phyloP scores from a whole-genome alignment of 2,888 invertebrate species.

The Anodontia alba region DNA sequence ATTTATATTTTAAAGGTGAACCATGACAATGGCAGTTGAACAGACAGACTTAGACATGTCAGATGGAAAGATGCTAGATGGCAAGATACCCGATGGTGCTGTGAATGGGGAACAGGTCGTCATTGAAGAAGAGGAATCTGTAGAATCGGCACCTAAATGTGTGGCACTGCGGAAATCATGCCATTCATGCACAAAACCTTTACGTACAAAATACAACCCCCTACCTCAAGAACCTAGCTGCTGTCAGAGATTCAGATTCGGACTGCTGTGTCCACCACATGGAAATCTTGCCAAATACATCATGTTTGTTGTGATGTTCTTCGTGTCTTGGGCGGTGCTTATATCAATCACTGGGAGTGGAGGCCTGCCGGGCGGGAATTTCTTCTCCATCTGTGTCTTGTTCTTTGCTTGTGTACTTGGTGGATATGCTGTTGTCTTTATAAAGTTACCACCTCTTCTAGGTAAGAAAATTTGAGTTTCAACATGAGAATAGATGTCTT shows the following conservation, averaged over 20 bases:
- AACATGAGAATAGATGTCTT: too few species aligned
- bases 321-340: slow-evolving; percentile 71
- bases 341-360: slow-evolving; percentile 71
- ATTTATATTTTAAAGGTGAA: background rate
- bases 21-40: background rate
- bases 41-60: slow-evolving; percentile 4
- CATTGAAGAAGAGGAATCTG: slow-evolving; percentile 1
- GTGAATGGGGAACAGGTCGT: background rate
- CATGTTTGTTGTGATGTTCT: slow-evolving; percentile 68
- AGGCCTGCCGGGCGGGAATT: slow-evolving; percentile 80
- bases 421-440: slow-evolving; percentile 74
- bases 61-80: background rate
- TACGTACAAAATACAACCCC: slow-evolving; percentile 74
- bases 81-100: background rate
- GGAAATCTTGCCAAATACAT: slow-evolving; percentile 85
- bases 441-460: slow-evolving; percentile 79
- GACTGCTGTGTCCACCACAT: slow-evolving; percentile 82
- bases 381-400: slow-evolving; percentile 80
- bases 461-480: slow-evolving; percentile 73
- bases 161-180: slow-evolving; percentile 49
- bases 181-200: slow-evolving; percentile 64
- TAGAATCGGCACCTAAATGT: slow-evolving; percentile 43
- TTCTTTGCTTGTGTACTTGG: slow-evolving; percentile 77
- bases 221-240: slow-evolving; percentile 65
- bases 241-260: slow-evolving; percentile 66